Evolutionary conservation across 2,113 vertebrate species (phyloP), one percentile per base, ranked within the genome.

Genomic region (Phainopepla nitens): DNA sequence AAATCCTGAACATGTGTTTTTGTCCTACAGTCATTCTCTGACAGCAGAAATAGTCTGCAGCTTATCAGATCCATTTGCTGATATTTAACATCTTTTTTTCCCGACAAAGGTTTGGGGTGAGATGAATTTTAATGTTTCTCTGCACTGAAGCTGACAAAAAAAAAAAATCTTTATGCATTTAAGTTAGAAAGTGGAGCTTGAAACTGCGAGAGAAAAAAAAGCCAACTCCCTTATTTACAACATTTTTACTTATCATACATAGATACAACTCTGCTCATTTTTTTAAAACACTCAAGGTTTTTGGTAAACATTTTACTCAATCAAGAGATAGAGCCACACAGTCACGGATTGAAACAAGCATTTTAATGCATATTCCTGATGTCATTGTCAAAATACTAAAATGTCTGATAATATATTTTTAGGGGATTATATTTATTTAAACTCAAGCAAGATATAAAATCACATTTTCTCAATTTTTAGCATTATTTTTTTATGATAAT

Each of bases 31-130:
- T 97, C 97, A 96, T 97, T 98, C 96, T 97, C 97, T 98, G 96
- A 98, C 97, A 98, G 97, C 97, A 97, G 96, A 98, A 98, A 97
- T 96, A 97, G 96, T 97, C 96, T 97, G 97, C 96, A 97, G 96
- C 97, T 97, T 97, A 98, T 98, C 97, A 98, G 97, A 97, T 97
- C 97, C 97, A 98, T 98, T 98, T 97, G 97, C 97, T 97, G 97
- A 98, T 98, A 98, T 97, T 98, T 97, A 97, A 97, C 97, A 96
- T 97, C 94, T 96, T 97, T 97, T 96, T 97, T 96, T 96, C 92
- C 90, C 49, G 95, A 97, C 97, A 97, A 96, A 96, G 95, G 95
- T 97, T 98, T 98, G 51, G 81, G 95, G 92, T 96, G 95, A 96
- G 96, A 96, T 98, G 94, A 98, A 97, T 98, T 98, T 97, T 98